phyloP scores from a whole-genome alignment of 1,140 invertebrate genomes.

The Gryllus bimaculatus region DNA sequence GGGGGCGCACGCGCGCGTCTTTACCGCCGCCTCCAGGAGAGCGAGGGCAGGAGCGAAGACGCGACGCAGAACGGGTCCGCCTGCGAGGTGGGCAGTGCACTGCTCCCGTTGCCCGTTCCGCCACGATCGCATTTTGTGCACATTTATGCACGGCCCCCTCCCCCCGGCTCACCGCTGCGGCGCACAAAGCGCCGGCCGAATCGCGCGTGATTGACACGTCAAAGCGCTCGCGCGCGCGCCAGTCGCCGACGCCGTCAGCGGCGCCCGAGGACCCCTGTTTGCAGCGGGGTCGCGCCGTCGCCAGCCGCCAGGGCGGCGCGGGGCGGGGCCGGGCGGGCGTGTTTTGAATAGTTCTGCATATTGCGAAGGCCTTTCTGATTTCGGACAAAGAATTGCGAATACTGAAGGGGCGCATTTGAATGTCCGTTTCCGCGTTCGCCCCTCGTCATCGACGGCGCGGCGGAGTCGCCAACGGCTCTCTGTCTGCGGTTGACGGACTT shows the following conservation, averaged over 20 bases:
- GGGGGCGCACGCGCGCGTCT: background rate
- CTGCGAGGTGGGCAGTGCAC: too few relatives aligned
- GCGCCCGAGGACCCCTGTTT: background rate
- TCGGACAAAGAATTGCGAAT: background rate
- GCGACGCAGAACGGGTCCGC: too few relatives aligned
- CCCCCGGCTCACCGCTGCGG: too few relatives aligned
- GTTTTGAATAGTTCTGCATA: constrained; percentile 1
- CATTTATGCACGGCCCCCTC: background rate
- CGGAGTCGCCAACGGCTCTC: background rate
- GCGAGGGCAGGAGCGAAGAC: too few relatives aligned
- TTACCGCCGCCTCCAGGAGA: background rate
- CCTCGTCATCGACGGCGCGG: background rate
- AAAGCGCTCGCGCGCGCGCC: background rate
- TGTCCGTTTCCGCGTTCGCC: background rate
- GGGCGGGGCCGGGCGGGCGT: too few relatives aligned
- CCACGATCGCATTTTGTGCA: background rate
- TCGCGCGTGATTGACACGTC: background rate
- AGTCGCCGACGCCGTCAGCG: background rate
- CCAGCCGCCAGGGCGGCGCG: background rate
- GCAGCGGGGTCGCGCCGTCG: too few relatives aligned
- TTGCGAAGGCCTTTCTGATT: background rate
- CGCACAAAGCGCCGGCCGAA: too few relatives aligned
- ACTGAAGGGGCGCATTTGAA: background rate
- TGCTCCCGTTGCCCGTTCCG: too few relatives aligned
- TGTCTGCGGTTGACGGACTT: background rate